Evolutionary conservation across 2,888 invertebrate genomes (phyloP).

Genomic region (Campoplex capitator): DNA sequence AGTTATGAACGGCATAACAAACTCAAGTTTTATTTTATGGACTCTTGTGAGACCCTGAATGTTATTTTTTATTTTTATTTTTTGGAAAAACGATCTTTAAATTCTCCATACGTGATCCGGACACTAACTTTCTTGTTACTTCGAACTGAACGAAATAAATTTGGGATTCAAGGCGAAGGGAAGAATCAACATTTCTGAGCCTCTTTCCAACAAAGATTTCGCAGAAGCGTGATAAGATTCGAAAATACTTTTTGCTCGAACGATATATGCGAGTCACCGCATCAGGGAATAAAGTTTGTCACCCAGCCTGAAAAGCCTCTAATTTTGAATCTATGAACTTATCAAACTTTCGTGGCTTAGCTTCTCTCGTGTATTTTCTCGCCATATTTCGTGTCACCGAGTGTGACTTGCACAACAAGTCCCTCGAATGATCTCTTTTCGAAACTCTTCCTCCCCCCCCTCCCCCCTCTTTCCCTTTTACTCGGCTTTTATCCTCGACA

Average conservation of each 20-base stretch:
- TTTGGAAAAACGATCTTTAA: background rate
- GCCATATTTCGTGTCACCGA: conserved; percentile 1
- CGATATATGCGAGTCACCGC: background rate
- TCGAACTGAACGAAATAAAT: background rate
- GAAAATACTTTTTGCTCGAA: background rate
- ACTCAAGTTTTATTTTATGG: background rate
- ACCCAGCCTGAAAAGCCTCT: background rate
- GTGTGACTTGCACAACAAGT: background rate
- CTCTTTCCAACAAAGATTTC: conserved; percentile 10
- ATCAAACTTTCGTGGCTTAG: conserved; percentile 9
- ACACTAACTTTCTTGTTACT: background rate
- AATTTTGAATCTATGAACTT: conserved; percentile 37
- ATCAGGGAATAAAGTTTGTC: conserved; percentile 14
- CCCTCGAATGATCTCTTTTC: conserved; percentile 21
- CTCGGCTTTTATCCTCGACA: conserved; percentile 40
- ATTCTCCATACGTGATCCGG: background rate
- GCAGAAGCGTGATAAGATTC: background rate
- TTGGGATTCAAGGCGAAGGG: background rate
- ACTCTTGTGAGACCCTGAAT: background rate
- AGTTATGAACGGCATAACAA: background rate
- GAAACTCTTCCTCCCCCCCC: conserved; percentile 7
- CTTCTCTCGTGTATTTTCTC: conserved; percentile 12
- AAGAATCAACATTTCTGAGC: background rate
- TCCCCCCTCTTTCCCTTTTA: background rate
- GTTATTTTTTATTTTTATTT: too few species aligned